Conservation (phyloP, 1,140 invertebrate genomes). For the Gyrodactylus salaris region DNA sequence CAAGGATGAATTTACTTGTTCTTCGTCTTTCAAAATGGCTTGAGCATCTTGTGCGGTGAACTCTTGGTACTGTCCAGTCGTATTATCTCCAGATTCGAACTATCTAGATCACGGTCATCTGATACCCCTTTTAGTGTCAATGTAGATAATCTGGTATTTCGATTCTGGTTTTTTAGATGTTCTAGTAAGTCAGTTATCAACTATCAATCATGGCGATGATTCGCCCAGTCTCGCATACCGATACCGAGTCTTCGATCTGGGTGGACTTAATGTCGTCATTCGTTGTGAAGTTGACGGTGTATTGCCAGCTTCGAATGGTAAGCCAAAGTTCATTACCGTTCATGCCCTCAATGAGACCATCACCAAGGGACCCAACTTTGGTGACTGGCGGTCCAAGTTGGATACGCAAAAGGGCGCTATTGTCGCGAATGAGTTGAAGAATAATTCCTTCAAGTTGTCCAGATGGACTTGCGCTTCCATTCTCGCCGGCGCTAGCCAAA, state of each 20-base stretch:
- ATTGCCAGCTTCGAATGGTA: conserved; percentile 50
- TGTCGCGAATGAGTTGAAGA: conserved; percentile 76
- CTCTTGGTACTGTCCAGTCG: no score
- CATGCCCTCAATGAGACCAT: conserved; percentile 98
- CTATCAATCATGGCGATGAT: conserved; percentile 31
- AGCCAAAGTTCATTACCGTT: conserved; percentile 61
- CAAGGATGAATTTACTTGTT: no score
- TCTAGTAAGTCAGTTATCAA: no score
- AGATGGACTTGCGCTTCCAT: conserved; percentile 82
- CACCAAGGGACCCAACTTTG: conserved; percentile 59
- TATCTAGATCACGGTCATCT: no score
- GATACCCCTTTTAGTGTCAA: no score
- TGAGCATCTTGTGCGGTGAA: no score
- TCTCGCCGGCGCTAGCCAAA: conserved; percentile 75
- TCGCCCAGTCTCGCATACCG: conserved; percentile 75
- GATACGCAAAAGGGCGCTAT: conserved; percentile 88
- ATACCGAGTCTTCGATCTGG: conserved; percentile 80
- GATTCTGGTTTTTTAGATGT: no score
- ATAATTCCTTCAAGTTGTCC: conserved; percentile 81
- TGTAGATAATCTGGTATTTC: no score
- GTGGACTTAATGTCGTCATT: conserved; percentile 53
- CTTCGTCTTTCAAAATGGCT: no score
- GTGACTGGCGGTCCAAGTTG: conserved; percentile 86
- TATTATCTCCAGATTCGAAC: no score
- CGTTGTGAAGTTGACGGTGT: conserved; percentile 87